Evolutionary conservation across 1,140 invertebrate species (phyloP).

Genomic region (Eueides isabella): DNA sequence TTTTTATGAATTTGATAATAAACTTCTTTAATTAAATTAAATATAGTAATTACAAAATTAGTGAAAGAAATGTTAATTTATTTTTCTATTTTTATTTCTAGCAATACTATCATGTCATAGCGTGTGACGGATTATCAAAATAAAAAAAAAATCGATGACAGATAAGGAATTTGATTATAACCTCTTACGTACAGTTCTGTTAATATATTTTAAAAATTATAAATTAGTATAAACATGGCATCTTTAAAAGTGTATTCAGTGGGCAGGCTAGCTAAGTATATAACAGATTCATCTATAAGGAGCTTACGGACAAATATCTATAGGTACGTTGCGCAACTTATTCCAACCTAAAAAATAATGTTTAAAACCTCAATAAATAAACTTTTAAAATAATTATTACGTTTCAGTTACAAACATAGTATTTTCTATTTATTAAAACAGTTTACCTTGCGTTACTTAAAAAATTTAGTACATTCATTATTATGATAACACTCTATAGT

Average conservation of each 20-base stretch:
- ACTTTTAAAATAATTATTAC: not conserved
- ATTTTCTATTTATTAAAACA: not conserved
- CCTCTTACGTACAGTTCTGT: conserved; percentile 50
- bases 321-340: conserved; percentile 75
- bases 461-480: not conserved
- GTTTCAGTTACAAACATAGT: not conserved
- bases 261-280: conserved; percentile 64
- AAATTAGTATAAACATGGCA: conserved; percentile 58
- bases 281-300: conserved; percentile 58
- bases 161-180: conserved; percentile 54
- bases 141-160: conserved; percentile 41
- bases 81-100: not conserved
- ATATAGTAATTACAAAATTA: not conserved
- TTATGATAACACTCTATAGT: not conserved
- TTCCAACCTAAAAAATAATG: conserved; percentile 54
- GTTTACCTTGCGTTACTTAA: not conserved
- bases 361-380: conserved; percentile 11
- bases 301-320: conserved; percentile 60
- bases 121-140: not conserved
- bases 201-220: conserved; percentile 44
- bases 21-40: not conserved
- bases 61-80: not conserved
- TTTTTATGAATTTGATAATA: not conserved
- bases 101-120: not conserved
- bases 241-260: conserved; percentile 72